Evolutionary conservation across 2,888 invertebrate species (phyloP).

Genomic region (Meloe dianella): DNA sequence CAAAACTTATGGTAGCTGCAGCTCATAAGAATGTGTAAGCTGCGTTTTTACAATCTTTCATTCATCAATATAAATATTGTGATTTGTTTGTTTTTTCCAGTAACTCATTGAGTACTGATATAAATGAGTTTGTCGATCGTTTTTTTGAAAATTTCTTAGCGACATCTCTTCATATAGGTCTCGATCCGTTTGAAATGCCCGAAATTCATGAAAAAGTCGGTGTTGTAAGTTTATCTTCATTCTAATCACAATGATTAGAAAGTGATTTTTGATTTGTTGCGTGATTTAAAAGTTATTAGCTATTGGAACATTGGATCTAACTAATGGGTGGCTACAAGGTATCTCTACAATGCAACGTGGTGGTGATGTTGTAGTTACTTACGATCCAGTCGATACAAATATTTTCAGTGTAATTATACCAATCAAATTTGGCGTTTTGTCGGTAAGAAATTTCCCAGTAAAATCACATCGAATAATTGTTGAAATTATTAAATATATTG

Average conservation of each 20-base stretch:
- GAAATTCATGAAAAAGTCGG: conserved; percentile 55
- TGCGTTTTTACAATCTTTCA: not conserved
- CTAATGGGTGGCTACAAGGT: conserved; percentile 56
- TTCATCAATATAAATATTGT: not conserved
- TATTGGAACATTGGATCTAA: conserved; percentile 48
- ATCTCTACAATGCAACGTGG: conserved; percentile 60
- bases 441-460: conserved; percentile 29
- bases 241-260: not conserved
- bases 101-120: conserved; percentile 5
- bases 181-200: conserved; percentile 62
- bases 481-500: not conserved
- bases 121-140: conserved; percentile 54
- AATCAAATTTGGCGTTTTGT: conserved; percentile 33
- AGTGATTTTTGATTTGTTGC: too few species aligned
- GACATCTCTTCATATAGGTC: conserved; percentile 54
- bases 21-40: not conserved
- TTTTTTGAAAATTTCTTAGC: conserved; percentile 58
- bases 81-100: not conserved
- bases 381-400: conserved; percentile 27
- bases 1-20: not conserved
- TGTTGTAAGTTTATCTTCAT: not conserved
- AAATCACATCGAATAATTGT: not conserved
- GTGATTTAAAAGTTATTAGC: conserved; percentile 35
- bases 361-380: conserved; percentile 57
- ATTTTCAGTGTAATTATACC: conserved; percentile 28